Evolutionary conservation across 2,888 invertebrate species (phyloP), one percentile per base, ranked within the genome.

Genomic region (Dromius quadrimaculatus): DNA sequence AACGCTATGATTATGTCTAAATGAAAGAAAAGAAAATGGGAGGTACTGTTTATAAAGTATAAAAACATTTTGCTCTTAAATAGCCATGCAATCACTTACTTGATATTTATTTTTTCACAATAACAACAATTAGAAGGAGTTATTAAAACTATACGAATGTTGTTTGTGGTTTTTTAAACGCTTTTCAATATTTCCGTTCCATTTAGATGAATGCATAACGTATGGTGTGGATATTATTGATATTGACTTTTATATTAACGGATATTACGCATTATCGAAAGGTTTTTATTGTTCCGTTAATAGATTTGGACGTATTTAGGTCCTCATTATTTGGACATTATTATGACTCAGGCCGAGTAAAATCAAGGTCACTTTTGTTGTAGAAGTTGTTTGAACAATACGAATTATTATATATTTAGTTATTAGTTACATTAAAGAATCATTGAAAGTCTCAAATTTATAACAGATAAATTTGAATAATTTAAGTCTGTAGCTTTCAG

Each of bases 171-270:
- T 50, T 23, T 50, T 3, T 13, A 50, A 54, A 28, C 28, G 47
- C 28, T 50, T 28, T 50, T 28, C 50, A 28, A 28, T 23, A 54
- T 54, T 54, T 54, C 50, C 50, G 50, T 54, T 54, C 50, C 9
- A 54, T 32, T 54, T 54, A 54, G 13, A 22, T 22, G 8, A 47
- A 47, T 6, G 28, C 28, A 8, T 28, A 28, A 15, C 23, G 17
- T 23, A 54, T 54, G 28, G 17, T 28, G 50, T 28, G 28, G 50
- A 15, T 20, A 13, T 43, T 11, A 45, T 45, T 54, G 50, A 54
- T 54, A 54, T 28, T 54, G 28, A 54, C 50, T 54, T 54, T 54
- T 54, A 13, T 15, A 54, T 54, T 54, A 54, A 28, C 50, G 50
- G 28, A 54, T 54, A 28, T 54, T 54, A 47, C 47, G 22, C 11